These are phyloP conservation scores for Aporrectodea caliginosa DNA, from an alignment of 1,140 invertebrate species.

Conservation along the genomic window DNA sequence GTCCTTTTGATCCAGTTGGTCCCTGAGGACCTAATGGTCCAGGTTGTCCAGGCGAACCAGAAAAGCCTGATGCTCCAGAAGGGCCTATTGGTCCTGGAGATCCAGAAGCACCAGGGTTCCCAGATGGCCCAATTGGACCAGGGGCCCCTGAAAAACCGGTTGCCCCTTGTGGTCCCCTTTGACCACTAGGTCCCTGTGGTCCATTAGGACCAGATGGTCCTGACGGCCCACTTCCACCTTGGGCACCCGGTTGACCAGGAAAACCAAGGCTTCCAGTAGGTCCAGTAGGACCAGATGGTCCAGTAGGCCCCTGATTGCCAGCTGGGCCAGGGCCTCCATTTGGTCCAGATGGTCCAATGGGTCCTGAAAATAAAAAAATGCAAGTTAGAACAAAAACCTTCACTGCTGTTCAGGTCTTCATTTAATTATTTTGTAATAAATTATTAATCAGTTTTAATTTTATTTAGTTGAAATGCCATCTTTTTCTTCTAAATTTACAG, in stretches of 20 bases:
- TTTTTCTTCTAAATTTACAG: no score
- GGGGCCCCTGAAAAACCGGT: background rate
- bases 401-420: no score
- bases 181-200: background rate
- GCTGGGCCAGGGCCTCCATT: no score
- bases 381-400: no score
- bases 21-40: no score
- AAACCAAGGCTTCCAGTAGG: background rate
- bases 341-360: constrained; percentile 15
- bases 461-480: no score
- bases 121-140: constrained; percentile 22
- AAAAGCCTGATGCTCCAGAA: background rate
- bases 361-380: background rate
- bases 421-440: no score
- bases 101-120: background rate
- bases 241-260: background rate
- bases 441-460: no score
- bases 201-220: constrained; percentile 2
- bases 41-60: constrained; percentile 15
- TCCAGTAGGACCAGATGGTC: no score
- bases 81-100: background rate
- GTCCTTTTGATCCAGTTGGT: no score
- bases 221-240: constrained; percentile 9
- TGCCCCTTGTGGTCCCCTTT: constrained; percentile 1
- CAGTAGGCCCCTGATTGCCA: no score